These are phyloP conservation scores for Raja brachyura DNA, from an alignment of 2,113 vertebrate species.

Conservation along the genomic window DNA sequence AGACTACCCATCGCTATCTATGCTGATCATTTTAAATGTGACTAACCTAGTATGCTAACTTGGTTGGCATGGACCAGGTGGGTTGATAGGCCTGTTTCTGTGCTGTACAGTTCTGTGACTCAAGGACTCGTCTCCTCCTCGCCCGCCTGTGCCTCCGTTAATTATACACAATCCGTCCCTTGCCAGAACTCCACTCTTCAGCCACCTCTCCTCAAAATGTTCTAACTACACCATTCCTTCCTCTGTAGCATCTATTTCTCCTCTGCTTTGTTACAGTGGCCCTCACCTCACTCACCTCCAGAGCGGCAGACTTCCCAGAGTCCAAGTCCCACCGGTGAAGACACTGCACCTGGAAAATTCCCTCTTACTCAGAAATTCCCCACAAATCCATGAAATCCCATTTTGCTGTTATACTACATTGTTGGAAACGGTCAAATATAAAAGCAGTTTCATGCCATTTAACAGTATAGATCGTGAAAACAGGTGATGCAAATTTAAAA, in stretches of 20 bases:
- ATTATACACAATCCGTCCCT: background rate
- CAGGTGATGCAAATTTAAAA: background rate
- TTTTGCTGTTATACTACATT: background rate
- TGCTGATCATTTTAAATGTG: no score
- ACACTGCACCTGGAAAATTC: background rate
- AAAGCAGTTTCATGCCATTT: background rate
- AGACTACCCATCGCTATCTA: no score
- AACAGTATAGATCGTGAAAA: background rate
- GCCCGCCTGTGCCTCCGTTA: background rate
- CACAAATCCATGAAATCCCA: background rate
- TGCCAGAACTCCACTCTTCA: background rate
- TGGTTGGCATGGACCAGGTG: no score
- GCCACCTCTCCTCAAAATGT: background rate
- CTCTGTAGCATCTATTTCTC: background rate
- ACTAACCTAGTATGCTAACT: no score
- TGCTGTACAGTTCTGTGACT: no score
- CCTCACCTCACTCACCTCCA: background rate
- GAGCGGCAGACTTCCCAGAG: background rate
- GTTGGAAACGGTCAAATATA: conserved; percentile 5
- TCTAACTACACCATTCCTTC: background rate
- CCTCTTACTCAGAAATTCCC: background rate
- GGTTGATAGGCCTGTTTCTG: no score
- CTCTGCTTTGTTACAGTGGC: background rate
- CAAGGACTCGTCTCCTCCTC: background rate
- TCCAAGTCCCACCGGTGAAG: background rate